Evolutionary conservation across 2,888 invertebrate genomes (phyloP).

Genomic region (Luffia ferchaultella): DNA sequence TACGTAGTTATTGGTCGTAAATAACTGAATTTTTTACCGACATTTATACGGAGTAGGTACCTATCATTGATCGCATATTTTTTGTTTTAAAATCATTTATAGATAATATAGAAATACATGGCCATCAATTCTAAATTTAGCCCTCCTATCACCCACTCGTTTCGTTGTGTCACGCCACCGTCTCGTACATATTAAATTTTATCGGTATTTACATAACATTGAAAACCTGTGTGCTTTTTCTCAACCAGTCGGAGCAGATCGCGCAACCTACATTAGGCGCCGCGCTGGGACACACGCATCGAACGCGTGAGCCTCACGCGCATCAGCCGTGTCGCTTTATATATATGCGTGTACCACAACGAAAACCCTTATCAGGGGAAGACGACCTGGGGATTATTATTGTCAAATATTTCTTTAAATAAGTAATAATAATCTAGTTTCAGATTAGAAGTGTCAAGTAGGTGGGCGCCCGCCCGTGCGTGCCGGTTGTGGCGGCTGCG

Average conservation of each 20-base stretch:
- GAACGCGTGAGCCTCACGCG: constrained; percentile 46
- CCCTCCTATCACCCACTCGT: background rate
- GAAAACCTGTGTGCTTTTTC: constrained; percentile 3
- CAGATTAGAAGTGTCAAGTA: constrained; percentile 23
- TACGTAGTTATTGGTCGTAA: no score
- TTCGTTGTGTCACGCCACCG: background rate
- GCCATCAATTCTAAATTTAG: no score
- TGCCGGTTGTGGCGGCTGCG: constrained; percentile 38
- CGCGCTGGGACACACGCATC: constrained; percentile 37
- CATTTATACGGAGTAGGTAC: no score
- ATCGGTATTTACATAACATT: constrained; percentile 1
- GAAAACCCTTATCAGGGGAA: constrained; percentile 21
- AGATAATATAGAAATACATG: no score
- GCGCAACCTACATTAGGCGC: constrained; percentile 19
- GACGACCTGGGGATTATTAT: background rate
- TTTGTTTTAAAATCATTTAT: no score
- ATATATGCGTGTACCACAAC: constrained; percentile 22
- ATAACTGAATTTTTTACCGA: no score
- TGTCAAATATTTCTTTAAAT: background rate
- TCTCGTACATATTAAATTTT: background rate
- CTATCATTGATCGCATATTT: no score
- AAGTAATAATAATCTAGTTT: constrained; percentile 26
- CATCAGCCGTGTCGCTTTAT: constrained; percentile 35
- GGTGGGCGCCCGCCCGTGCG: constrained; percentile 15
- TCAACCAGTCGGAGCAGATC: constrained; percentile 17